A percentile compares a stretch with the other conserved stretches of the same genome.
These are phyloP conservation scores for Plutomurus gul DNA, from an alignment of 1,140 invertebrate species.

Conservation along the genomic window DNA sequence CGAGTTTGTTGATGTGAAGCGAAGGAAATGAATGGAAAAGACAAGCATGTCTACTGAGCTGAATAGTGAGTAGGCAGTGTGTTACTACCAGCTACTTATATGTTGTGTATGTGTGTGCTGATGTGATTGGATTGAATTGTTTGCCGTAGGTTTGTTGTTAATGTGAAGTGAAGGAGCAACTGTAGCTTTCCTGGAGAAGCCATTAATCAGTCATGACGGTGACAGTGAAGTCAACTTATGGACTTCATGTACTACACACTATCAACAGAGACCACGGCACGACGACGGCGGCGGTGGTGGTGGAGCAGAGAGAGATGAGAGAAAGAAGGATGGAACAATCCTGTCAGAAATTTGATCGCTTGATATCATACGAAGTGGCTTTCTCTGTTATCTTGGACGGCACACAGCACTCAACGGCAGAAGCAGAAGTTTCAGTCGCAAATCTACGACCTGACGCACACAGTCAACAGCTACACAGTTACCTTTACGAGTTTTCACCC, in stretches of 20 bases:
- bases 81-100: background rate
- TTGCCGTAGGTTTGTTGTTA: constrained; percentile 15
- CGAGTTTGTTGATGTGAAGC: too few relatives aligned
- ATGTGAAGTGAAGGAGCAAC: constrained; percentile 38
- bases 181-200: constrained; percentile 14
- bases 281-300: constrained; percentile 70
- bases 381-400: constrained; percentile 84
- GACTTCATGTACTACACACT: background rate
- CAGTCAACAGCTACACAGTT: constrained; percentile 96
- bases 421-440: background rate
- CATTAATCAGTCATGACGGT: constrained; percentile 42
- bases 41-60: too few relatives aligned
- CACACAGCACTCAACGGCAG: constrained; percentile 63
- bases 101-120: background rate
- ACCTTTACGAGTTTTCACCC: constrained; percentile 64
- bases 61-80: too few relatives aligned
- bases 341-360: constrained; percentile 69
- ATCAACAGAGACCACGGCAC: background rate
- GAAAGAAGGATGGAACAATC: constrained; percentile 66
- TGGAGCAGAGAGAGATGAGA: constrained; percentile 60
- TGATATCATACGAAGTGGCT: constrained; percentile 67
- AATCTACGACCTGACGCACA: background rate
- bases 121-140: constrained; percentile 18
- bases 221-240: constrained; percentile 21
- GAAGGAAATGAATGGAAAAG: too few relatives aligned